These are phyloP conservation scores for Brienomyrus brachyistius DNA, from an alignment of 2,113 vertebrate genomes.

Conservation along the genomic window DNA sequence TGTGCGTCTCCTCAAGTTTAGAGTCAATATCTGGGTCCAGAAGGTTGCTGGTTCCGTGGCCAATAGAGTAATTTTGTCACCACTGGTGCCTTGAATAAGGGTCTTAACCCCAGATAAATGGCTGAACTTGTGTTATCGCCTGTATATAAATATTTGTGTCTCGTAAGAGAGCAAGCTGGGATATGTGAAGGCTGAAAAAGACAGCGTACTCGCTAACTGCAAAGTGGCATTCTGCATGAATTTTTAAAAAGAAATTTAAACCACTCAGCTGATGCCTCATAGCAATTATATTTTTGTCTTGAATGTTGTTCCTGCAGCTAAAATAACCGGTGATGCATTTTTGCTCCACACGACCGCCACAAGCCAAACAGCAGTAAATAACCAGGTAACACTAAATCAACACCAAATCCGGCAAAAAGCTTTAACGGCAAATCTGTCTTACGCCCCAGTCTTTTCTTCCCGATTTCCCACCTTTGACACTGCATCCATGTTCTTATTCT, in stretches of 20 bases:
- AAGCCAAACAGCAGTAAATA: not conserved
- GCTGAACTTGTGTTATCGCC: not conserved
- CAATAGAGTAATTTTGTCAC: not conserved
- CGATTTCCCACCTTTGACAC: not conserved
- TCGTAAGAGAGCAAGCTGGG: no score
- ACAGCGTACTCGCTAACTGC: not conserved
- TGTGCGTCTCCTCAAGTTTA: not conserved
- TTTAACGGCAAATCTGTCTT: not conserved
- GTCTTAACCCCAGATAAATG: not conserved
- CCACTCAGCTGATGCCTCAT: not conserved
- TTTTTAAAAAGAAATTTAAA: not conserved
- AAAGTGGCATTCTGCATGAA: not conserved
- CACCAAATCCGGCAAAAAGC: not conserved
- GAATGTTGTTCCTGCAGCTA: not conserved
- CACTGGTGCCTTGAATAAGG: not conserved
- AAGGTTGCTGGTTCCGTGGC: not conserved
- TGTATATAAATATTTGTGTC: no score
- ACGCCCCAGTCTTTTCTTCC: not conserved
- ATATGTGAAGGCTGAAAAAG: no score
- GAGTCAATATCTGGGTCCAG: not conserved
- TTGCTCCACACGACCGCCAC: not conserved
- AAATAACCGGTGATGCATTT: not conserved
- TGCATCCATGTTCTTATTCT: not conserved
- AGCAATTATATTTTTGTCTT: not conserved
- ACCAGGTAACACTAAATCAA: not conserved